These are phyloP conservation scores for Ariolimax columbianus DNA, from an alignment of 2,888 invertebrate genomes.

Conservation along the genomic window DNA sequence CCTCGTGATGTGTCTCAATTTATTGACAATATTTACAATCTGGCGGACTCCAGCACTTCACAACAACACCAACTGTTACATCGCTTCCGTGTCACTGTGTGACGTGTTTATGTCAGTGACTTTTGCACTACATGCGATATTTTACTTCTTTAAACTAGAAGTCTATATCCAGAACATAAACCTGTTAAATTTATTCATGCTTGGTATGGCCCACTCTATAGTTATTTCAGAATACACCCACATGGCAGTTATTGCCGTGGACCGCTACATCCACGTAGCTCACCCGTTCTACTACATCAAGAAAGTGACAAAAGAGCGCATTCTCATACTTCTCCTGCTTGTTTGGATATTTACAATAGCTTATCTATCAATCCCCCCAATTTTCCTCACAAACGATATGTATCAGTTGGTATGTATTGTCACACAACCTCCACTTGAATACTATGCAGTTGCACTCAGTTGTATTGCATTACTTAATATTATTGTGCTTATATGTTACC, in stretches of 20 bases:
- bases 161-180: neutral
- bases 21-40: neutral
- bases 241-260: neutral
- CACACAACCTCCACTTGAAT: neutral
- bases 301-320: neutral
- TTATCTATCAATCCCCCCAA: neutral
- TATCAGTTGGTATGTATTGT: neutral
- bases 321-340: neutral
- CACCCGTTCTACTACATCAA: neutral
- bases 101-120: neutral
- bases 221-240: neutral
- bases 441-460: neutral
- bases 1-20: neutral
- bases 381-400: neutral
- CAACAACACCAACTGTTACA: neutral
- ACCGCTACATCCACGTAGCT: neutral
- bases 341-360: neutral
- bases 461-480: neutral
- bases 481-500: conserved; percentile 8
- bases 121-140: neutral
- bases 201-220: neutral
- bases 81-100: neutral
- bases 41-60: neutral
- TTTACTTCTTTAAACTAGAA: neutral
- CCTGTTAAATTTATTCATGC: neutral